Evolutionary conservation across 1,140 invertebrate genomes (phyloP).

Genomic region (Zaprionus africanus): DNA sequence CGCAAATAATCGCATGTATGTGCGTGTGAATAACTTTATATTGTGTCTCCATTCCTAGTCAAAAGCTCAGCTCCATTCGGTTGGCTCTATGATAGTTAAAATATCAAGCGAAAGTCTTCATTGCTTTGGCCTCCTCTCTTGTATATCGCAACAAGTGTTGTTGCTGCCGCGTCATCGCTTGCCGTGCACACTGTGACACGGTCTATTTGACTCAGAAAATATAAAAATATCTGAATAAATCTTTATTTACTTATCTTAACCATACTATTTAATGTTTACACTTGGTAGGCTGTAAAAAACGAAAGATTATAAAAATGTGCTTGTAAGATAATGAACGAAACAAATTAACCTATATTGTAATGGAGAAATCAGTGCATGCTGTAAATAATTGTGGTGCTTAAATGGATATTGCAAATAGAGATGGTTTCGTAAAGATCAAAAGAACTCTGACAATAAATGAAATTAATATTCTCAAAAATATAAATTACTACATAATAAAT

Average conservation of each 20-base stretch:
- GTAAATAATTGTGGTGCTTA: constrained; percentile 4
- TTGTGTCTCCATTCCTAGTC: constrained; percentile 25
- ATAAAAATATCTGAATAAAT: constrained; percentile 5
- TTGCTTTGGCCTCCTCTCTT: background rate
- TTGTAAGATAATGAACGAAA: constrained; percentile 12
- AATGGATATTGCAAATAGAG: background rate
- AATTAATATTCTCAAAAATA: background rate
- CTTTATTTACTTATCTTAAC: constrained; percentile 2
- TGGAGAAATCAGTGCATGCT: background rate
- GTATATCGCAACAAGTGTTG: constrained; percentile 62
- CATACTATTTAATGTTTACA: constrained; percentile 5
- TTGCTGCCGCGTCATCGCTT: constrained; percentile 16
- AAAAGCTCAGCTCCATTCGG: constrained; percentile 28
- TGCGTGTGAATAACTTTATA: constrained; percentile 10
- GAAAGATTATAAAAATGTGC: background rate
- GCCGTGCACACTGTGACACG: constrained; percentile 59
- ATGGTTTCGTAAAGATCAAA: background rate
- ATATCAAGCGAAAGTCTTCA: constrained; percentile 63
- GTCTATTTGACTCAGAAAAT: constrained; percentile 8
- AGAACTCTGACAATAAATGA: background rate
- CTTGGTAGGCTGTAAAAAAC: background rate
- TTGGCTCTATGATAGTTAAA: constrained; percentile 15
- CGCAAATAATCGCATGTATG: constrained; percentile 27
- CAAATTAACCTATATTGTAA: constrained; percentile 1
- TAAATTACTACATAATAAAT: background rate